Evolutionary conservation across 2,888 invertebrate genomes (phyloP).

Genomic region (Dicycla oo): DNA sequence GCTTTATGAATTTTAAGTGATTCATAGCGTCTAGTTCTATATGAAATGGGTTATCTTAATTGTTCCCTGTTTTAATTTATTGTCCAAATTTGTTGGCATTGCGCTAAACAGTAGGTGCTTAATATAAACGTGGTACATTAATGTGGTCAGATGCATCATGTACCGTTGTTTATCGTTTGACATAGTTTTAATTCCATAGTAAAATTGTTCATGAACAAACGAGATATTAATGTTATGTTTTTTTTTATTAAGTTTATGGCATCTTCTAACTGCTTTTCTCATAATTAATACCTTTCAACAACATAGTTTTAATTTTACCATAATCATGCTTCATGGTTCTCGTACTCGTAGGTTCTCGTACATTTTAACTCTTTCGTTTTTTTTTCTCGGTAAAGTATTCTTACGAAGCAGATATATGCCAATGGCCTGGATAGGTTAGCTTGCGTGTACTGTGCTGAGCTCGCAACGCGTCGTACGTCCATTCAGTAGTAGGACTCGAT

Average conservation of each 20-base stretch:
- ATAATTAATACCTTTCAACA: constrained; percentile 25
- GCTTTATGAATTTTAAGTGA: constrained; percentile 81
- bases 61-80: constrained; percentile 72
- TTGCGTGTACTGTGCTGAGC: too few species aligned
- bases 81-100: constrained; percentile 65
- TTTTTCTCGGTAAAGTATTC: not conserved
- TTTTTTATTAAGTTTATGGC: constrained; percentile 11
- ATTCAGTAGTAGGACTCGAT: too few species aligned
- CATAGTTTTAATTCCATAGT: constrained; percentile 58
- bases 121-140: constrained; percentile 64
- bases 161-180: constrained; percentile 61
- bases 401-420: too few species aligned
- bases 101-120: constrained; percentile 64
- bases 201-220: constrained; percentile 40
- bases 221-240: constrained; percentile 40
- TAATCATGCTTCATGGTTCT: not conserved
- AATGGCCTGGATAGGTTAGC: too few species aligned
- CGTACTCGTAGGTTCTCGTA: not conserved
- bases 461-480: too few species aligned
- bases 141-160: constrained; percentile 62
- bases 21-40: constrained; percentile 75
- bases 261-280: constrained; percentile 22
- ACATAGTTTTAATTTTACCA: constrained; percentile 10
- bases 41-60: constrained; percentile 82
- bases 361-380: not conserved